These are phyloP conservation scores for Remorina albescens DNA, from an alignment of 2,797 vertebrate genomes.

Conservation along the genomic window DNA sequence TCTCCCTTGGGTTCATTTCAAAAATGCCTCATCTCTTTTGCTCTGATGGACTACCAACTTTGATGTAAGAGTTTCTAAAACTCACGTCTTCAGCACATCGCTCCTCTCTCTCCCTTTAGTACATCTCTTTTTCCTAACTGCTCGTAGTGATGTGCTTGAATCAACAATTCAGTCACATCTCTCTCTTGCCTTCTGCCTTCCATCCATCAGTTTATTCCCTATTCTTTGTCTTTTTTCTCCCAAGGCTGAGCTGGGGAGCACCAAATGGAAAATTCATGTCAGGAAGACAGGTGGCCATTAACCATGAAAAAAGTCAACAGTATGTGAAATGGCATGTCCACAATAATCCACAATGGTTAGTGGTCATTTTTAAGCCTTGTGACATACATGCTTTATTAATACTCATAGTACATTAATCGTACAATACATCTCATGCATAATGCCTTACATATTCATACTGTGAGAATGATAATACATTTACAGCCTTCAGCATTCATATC, in stretches of 20 bases:
- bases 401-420: not conserved
- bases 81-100: conserved; percentile 45
- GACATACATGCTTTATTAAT: not conserved
- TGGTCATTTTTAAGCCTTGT: not conserved
- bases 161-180: conserved; percentile 75
- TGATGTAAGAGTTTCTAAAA: conserved; percentile 65
- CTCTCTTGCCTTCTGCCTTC: conserved; percentile 36
- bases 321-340: conserved; percentile 20
- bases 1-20: conserved; percentile 50
- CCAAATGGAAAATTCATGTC: conserved; percentile 55
- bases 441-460: not conserved
- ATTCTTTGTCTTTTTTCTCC: conserved; percentile 36
- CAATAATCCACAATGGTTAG: conserved; percentile 16
- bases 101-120: conserved; percentile 20
- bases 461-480: not conserved
- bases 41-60: conserved; percentile 63
- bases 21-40: conserved; percentile 50
- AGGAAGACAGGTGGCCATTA: conserved; percentile 43
- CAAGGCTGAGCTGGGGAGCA: conserved; percentile 16
- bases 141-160: conserved; percentile 55
- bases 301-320: conserved; percentile 29
- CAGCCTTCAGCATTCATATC: not conserved
- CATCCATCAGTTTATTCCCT: conserved; percentile 32
- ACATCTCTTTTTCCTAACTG: conserved; percentile 38
- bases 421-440: not conserved